A percentile compares a stretch with the other conserved stretches of the same genome.
phyloP scores from a whole-genome alignment of 2,797 vertebrate genomes.

The Peromyscus aztecus region DNA sequence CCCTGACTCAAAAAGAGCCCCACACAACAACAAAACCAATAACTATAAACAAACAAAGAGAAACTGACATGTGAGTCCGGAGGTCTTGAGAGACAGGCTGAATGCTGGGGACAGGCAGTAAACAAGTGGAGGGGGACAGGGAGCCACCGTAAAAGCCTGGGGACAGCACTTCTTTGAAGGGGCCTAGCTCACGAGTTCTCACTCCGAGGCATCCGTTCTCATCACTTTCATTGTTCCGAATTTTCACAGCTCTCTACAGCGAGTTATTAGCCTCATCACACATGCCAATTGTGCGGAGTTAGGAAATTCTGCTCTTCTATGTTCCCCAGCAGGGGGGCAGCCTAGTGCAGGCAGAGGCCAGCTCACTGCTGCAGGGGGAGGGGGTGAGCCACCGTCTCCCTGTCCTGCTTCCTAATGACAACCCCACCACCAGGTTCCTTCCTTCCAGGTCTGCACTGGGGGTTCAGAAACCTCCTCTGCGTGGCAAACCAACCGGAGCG shows the following conservation, averaged over 20 bases:
- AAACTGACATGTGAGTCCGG: neutral
- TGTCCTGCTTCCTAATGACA: neutral
- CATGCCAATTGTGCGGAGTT: neutral
- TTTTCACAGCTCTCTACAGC: neutral
- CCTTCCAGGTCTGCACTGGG: neutral
- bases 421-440: neutral
- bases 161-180: neutral
- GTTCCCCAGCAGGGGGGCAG: neutral
- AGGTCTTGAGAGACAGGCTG: neutral
- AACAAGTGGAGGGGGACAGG: neutral
- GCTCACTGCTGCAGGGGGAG: neutral
- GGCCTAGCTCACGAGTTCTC: neutral
- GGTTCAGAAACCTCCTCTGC: neutral
- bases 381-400: neutral
- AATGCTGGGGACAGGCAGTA: neutral
- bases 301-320: constrained; percentile 29
- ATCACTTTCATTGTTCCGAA: neutral
- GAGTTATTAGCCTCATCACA: neutral
- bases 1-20: neutral
- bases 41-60: neutral
- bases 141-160: neutral
- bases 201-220: neutral
- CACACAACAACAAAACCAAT: neutral
- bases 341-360: neutral
- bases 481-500: neutral